phyloP scores from a whole-genome alignment of 2,888 invertebrate species.

The Oscheius sp. region DNA sequence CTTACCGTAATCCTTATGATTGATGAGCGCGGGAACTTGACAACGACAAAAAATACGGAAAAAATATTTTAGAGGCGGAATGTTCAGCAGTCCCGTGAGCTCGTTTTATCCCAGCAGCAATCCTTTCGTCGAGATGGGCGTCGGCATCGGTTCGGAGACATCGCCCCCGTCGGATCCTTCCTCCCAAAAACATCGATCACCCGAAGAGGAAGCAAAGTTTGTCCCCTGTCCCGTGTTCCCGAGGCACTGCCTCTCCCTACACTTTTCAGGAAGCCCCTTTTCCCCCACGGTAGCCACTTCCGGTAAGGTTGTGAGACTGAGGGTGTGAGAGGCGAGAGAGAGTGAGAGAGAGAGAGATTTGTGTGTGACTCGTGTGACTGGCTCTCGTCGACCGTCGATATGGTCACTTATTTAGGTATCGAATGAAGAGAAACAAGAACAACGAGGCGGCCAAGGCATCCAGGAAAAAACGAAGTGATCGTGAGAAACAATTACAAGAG shows the following conservation, averaged over 20 bases:
- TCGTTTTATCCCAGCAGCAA: neutral
- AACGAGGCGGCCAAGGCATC: slow-evolving; percentile 16
- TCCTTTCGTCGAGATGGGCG: neutral
- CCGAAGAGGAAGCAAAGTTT: slow-evolving; percentile 15
- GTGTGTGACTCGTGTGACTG: slow-evolving; percentile 2
- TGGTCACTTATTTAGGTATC: slow-evolving; percentile 1
- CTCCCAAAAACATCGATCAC: slow-evolving; percentile 18
- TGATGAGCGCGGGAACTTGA: slow-evolving; percentile 15
- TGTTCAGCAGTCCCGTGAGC: slow-evolving; percentile 17
- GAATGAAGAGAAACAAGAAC: slow-evolving; percentile 10
- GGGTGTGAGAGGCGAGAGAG: slow-evolving; percentile 3
- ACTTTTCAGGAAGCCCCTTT: slow-evolving; percentile 5
- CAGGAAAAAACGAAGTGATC: neutral
- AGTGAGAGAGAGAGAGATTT: neutral
- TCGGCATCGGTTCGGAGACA: neutral
- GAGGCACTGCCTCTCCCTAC: neutral
- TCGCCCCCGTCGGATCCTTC: slow-evolving; percentile 22
- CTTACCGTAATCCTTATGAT: slow-evolving; percentile 27
- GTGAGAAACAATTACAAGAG: slow-evolving; percentile 6
- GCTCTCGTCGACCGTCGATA: neutral
- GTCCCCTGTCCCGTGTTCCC: slow-evolving; percentile 1
- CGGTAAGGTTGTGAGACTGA: slow-evolving; percentile 22
- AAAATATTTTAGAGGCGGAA: neutral
- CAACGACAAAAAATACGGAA: neutral
- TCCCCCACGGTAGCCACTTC: neutral